Percentiles rank a stretch among this genome's conserved stretches.
Conservation (phyloP, 2,797 vertebrate species). For the Triplophysa bombifrons region DNA sequence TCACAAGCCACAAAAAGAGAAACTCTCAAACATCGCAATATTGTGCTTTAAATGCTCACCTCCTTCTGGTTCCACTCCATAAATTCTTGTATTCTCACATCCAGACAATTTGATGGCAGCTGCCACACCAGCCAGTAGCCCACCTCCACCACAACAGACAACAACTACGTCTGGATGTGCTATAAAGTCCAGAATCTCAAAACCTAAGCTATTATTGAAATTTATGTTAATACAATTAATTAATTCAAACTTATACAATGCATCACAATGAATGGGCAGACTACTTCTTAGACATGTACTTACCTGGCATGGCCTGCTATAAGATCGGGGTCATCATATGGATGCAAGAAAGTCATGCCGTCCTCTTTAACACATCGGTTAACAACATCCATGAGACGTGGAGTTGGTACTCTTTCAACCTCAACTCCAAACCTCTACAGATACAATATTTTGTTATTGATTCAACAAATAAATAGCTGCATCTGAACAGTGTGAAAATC, state of each 20-base stretch:
- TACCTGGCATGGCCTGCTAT: slow-evolving; percentile 81
- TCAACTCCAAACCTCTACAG: slow-evolving; percentile 77
- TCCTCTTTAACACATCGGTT: slow-evolving; percentile 74
- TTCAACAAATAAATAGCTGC: not conserved
- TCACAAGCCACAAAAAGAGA: not conserved
- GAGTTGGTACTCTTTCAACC: slow-evolving; percentile 73
- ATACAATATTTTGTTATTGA: not conserved
- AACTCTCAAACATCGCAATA: no score
- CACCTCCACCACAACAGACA: slow-evolving; percentile 80
- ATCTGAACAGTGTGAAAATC: not conserved
- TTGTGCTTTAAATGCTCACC: slow-evolving; percentile 62
- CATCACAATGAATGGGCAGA: not conserved
- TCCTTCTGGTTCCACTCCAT: slow-evolving; percentile 80
- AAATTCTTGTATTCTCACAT: slow-evolving; percentile 72
- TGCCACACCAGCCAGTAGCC: slow-evolving; percentile 76
- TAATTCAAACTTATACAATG: not conserved
- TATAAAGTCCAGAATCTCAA: slow-evolving; percentile 77
- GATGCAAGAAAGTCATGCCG: slow-evolving; percentile 77
- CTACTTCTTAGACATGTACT: not conserved
- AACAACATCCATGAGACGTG: slow-evolving; percentile 70
- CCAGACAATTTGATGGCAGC: slow-evolving; percentile 77
- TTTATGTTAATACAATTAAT: not conserved
- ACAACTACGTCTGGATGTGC: slow-evolving; percentile 76
- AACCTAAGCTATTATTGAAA: slow-evolving; percentile 66
- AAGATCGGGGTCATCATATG: slow-evolving; percentile 77